Conservation (phyloP, 1,140 invertebrate species). For the Pseudomyrmex cubaensis region DNA sequence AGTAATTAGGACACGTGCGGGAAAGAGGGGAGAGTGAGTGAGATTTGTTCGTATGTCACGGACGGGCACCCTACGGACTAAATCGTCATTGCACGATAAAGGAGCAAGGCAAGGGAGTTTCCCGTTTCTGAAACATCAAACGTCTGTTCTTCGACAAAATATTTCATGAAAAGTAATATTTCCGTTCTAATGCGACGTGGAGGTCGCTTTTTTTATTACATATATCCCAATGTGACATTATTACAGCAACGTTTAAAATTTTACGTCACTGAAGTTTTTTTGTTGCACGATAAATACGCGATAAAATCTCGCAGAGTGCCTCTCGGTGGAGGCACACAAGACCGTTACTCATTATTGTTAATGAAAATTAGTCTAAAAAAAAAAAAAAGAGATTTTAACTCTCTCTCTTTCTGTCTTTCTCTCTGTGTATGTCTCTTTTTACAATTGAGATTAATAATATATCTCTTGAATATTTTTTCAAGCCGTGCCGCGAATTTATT, state of each 20-base stretch:
- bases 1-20: conserved; percentile 69
- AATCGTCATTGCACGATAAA: conserved; percentile 14
- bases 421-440: background rate
- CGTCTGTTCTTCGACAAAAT: background rate
- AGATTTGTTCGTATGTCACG: conserved; percentile 13
- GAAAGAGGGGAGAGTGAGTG: background rate
- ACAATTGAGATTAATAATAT: conserved; percentile 29
- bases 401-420: too few relatives aligned
- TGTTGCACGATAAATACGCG: too few relatives aligned
- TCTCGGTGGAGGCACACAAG: background rate
- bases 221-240: too few relatives aligned
- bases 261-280: too few relatives aligned
- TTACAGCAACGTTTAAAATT: too few relatives aligned
- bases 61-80: background rate
- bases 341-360: background rate
- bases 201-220: too few relatives aligned
- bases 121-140: background rate
- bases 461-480: conserved; percentile 39
- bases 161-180: background rate
- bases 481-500: conserved; percentile 35
- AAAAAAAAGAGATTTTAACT: background rate
- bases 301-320: too few relatives aligned
- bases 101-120: background rate
- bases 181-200: background rate
- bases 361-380: conserved; percentile 32